Base-by-base conservation (phyloP, 2,113 vertebrate genomes). In the Oophaga pumilio region DNA sequence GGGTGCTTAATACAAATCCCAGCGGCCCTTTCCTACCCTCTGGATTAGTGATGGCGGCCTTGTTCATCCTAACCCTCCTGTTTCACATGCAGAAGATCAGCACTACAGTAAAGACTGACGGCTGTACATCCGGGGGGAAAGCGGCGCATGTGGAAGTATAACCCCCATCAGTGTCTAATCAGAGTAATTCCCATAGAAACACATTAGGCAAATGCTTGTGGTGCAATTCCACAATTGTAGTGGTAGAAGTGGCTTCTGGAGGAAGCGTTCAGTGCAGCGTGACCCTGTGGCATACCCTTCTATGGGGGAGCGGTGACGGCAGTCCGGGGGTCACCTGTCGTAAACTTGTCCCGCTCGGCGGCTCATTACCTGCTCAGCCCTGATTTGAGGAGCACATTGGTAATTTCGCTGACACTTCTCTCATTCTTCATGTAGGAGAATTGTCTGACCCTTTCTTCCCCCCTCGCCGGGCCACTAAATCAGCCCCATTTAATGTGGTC, bases 401-500 rank as follows among this genome's bases (percentile, higher is more conserved):
- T 64, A 33, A 64, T 64, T 82, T 60, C 4, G 28, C 22, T 81
- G 78, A 76, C 26, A 20, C 15, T 60, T 50, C 53, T 33, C 57
- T 82, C 66, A 62, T 82, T 74, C 79, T 50, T 87, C 86, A 82
- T 82, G 33, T 53, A 2, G 49, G 73, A 6, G 68, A 15, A 24
- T 50, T 52, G 56, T 76, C 86, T 82, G 78, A 82, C 86, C 78
- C 77, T 60, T 73, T 69, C 33, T 68, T 59, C 71, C 76, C 86
- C 60, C 59, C 5, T 14, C 33, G 6, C 80, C 59, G 7, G 13
- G 69, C 18, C 43, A 73, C 52, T 84, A 57, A 90, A 80, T 74
- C 90, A 76, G 74, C 87, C 90, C 68, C 91, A 15, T 90, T 82
- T 90, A 90, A 90, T 89, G 89, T 90, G 88, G 88, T 89, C 76